A percentile compares a stretch with the other conserved stretches of the same genome.
phyloP scores from a whole-genome alignment of 2,797 vertebrate genomes.

The Amblyraja radiata region DNA sequence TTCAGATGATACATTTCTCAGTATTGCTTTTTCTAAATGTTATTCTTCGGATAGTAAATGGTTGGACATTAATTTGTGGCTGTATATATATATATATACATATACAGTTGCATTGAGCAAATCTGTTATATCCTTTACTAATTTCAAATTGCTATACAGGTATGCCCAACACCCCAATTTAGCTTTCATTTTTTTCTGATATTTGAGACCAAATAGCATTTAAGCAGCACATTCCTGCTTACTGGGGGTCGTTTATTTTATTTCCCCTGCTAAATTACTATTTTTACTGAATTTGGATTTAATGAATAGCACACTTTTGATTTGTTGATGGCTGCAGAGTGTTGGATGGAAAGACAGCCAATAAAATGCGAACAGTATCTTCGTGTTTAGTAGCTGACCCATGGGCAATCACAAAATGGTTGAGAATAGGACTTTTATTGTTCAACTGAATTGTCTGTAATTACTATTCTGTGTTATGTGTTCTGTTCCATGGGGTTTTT shows the following conservation, averaged over 20 bases:
- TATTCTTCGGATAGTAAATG: background rate
- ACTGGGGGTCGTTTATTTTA: background rate
- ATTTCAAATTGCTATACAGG: background rate
- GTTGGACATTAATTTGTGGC: background rate
- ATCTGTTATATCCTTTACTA: background rate
- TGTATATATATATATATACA: background rate
- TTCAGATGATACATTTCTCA: background rate
- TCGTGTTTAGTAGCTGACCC: background rate
- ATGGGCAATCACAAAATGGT: slow-evolving; percentile 8
- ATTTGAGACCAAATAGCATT: background rate
- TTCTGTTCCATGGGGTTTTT: background rate
- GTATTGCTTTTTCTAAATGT: background rate
- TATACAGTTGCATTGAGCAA: background rate
- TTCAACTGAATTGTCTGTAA: slow-evolving; percentile 12
- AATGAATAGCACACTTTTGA: background rate
- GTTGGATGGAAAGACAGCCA: background rate
- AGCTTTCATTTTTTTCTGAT: background rate
- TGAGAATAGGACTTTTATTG: background rate
- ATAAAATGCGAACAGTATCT: background rate
- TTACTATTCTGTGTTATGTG: background rate
- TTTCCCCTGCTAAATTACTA: background rate
- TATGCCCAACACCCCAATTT: background rate
- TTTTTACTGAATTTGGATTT: background rate
- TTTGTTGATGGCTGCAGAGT: background rate
- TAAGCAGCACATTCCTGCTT: background rate